A percentile compares a stretch with the other conserved stretches of the same genome.
These are phyloP conservation scores for Ectropis grisescens DNA, from an alignment of 1,140 invertebrate species.

Conservation along the genomic window DNA sequence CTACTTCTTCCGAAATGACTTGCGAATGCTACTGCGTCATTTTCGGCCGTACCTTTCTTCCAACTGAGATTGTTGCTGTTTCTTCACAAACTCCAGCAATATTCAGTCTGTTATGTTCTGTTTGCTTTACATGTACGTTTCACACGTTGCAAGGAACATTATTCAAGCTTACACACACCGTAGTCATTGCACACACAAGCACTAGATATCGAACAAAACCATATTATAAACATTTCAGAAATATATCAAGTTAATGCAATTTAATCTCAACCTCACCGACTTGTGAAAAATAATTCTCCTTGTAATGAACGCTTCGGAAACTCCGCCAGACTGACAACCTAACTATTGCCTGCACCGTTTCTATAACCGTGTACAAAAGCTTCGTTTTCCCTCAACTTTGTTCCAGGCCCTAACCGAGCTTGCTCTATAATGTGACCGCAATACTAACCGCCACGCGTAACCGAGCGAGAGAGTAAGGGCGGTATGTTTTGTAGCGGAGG, in stretches of 20 bases:
- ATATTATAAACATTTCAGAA: no score
- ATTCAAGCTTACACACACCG: slow-evolving; percentile 25
- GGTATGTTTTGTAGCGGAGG: slow-evolving; percentile 67
- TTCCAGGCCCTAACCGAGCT: slow-evolving; percentile 72
- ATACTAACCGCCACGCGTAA: slow-evolving; percentile 63
- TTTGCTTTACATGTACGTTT: slow-evolving; percentile 40
- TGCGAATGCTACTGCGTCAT: slow-evolving; percentile 7
- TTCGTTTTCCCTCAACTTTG: slow-evolving; percentile 68
- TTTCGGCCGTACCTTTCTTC: slow-evolving; percentile 15
- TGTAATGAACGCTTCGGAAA: slow-evolving; percentile 41
- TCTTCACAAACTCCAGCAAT: slow-evolving; percentile 19
- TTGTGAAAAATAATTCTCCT: slow-evolving; percentile 36
- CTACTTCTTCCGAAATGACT: neutral
- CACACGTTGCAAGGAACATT: slow-evolving; percentile 56
- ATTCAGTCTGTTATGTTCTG: slow-evolving; percentile 29
- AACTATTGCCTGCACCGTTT: slow-evolving; percentile 60
- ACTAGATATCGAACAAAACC: no score
- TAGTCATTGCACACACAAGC: no score
- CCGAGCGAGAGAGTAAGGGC: slow-evolving; percentile 58
- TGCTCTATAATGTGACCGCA: slow-evolving; percentile 70
- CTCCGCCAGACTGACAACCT: slow-evolving; percentile 23
- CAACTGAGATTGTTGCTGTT: slow-evolving; percentile 4
- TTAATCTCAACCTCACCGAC: no score
- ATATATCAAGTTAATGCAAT: no score
- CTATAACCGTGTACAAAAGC: slow-evolving; percentile 55